Base-by-base conservation (phyloP, 2,113 vertebrate genomes). In the Hypocryptadius cinnamomeus region DNA sequence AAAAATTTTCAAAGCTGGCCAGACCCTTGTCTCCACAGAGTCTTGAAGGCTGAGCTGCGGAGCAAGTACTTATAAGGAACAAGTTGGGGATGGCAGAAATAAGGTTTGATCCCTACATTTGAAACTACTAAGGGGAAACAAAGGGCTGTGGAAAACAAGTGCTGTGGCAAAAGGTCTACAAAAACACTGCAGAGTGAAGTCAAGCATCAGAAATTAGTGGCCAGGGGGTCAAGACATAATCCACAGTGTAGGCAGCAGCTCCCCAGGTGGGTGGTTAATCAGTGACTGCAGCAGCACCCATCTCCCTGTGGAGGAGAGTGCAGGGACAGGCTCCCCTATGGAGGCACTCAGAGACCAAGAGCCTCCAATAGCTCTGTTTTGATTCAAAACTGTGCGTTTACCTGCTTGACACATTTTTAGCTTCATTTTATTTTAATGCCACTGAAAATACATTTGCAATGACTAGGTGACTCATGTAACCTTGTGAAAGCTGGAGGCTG, bases 201-300 rank as follows among this genome's bases (percentile, higher is more conserved):
- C 81, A 91, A 82, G 87, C 82, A 51, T 93, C 85, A 91, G 85
- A 91, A 92, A 83, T 65, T 56, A 89, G 63, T 40, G 50, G 71
- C 71, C 27, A 28, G 89, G 61, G 68, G 74, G 87, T 45, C 20
- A 7, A 47, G 59, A 27, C 4, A 0, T 45, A 86, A 92, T 31
- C 44, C 0, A 0, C 56, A 42, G 64, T 6, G 2, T 70, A 50
- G 28, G 87, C 87, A 91, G 80, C 73, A 84, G 37, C 64, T 86
- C 59, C 31, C n/a, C 0, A 0, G 92, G 85, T 2, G 3, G 47
- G 78, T 0, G 1, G 78, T 95, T 96, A 93, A 95, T 89, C 47
- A 92, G 87, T 94, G 85, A 93, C 87, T 59, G 72, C 1, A 0
- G 86, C 84, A 77, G 84, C 64, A 61, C 54, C 48, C 68, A 28